Evolutionary conservation across 2,797 vertebrate genomes (phyloP).

Genomic region (Poecilia gillii): DNA sequence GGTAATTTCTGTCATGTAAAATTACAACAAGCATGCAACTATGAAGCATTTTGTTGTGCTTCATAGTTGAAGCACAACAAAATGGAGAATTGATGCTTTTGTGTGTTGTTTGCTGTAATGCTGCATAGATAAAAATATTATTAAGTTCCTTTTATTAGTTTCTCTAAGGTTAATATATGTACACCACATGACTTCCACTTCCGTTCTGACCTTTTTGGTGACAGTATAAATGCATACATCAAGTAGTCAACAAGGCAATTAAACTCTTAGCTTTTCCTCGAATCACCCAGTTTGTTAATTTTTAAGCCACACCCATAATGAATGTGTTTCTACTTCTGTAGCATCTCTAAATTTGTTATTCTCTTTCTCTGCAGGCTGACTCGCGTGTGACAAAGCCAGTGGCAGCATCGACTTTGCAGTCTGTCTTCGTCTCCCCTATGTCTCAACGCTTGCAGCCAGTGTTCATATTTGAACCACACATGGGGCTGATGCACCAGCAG

Average conservation of each 20-base stretch:
- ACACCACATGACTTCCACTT: conserved; percentile 55
- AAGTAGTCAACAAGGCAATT: background rate
- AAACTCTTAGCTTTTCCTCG: background rate
- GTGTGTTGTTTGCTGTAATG: conserved; percentile 11
- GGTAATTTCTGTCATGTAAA: background rate
- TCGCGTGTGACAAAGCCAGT: conserved; percentile 44
- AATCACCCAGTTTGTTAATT: background rate
- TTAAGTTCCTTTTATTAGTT: background rate
- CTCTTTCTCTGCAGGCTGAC: conserved; percentile 50
- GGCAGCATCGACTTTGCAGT: conserved; percentile 70
- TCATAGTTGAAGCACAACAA: background rate
- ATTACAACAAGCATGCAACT: background rate
- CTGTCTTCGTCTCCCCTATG: conserved; percentile 69
- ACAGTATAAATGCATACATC: background rate
- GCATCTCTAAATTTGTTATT: background rate
- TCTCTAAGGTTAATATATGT: background rate
- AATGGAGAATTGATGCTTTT: background rate
- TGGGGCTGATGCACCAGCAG: conserved; percentile 77
- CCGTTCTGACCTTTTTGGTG: conserved; percentile 35
- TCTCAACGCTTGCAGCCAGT: conserved; percentile 82
- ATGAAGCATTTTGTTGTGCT: background rate
- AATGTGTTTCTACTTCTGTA: background rate
- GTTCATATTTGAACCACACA: conserved; percentile 84
- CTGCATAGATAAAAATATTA: no score
- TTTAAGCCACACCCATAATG: background rate